Evolutionary conservation across 1,140 invertebrate species (phyloP).

Genomic region (Pachypeltis micranthus): DNA sequence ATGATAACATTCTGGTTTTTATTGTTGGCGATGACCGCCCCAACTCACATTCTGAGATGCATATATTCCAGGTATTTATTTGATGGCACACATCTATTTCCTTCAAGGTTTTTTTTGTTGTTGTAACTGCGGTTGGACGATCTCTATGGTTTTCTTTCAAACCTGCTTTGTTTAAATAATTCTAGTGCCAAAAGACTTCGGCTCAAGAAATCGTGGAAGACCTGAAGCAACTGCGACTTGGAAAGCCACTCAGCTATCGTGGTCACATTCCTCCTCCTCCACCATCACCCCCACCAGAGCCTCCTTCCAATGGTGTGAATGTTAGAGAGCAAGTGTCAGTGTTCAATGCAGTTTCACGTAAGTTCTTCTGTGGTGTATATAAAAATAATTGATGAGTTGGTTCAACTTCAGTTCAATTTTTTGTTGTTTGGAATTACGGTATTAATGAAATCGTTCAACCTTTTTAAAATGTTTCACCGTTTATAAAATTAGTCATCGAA

Average conservation of each 20-base stretch:
- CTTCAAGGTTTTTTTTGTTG: background rate
- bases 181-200: slow-evolving; percentile 63
- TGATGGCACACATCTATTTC: too few relatives aligned
- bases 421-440: background rate
- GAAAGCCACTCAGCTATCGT: slow-evolving; percentile 47
- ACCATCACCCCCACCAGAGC: slow-evolving; percentile 45
- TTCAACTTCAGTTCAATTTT: background rate
- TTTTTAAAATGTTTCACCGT: background rate
- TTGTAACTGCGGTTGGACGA: background rate
- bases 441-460: too few relatives aligned
- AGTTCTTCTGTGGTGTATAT: slow-evolving; percentile 17
- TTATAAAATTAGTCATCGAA: background rate
- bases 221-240: slow-evolving; percentile 63
- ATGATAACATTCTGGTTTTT: slow-evolving; percentile 97
- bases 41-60: slow-evolving; percentile 77
- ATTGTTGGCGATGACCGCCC: slow-evolving; percentile 61
- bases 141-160: slow-evolving; percentile 13
- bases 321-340: slow-evolving; percentile 45
- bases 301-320: slow-evolving; percentile 44
- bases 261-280: slow-evolving; percentile 43
- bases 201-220: slow-evolving; percentile 81
- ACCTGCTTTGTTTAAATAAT: too few relatives aligned
- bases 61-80: slow-evolving; percentile 95
- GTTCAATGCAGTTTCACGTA: slow-evolving; percentile 40
- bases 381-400: background rate